phyloP scores from a whole-genome alignment of 2,113 vertebrate species.

The Narcine bancroftii region DNA sequence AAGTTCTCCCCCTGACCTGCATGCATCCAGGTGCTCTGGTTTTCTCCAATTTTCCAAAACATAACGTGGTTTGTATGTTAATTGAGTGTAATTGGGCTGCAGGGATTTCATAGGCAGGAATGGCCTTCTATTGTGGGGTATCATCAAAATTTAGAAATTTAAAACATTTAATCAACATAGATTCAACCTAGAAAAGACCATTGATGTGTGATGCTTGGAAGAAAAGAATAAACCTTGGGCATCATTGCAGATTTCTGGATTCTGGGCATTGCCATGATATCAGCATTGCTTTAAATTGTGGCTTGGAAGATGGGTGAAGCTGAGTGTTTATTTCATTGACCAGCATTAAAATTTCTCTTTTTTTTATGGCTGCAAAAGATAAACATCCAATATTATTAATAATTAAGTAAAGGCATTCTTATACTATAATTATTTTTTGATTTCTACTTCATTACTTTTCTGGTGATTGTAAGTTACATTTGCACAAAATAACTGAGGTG shows the following conservation, averaged over 20 bases:
- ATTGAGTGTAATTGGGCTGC: no score
- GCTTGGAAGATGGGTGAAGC: not conserved
- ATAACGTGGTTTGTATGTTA: no score
- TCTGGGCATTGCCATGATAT: not conserved
- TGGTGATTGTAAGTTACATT: not conserved
- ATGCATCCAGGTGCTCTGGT: not conserved
- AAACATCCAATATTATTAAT: not conserved
- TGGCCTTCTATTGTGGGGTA: no score
- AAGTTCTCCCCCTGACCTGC: no score
- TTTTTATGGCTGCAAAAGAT: not conserved
- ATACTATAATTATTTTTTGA: not conserved
- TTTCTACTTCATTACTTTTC: not conserved
- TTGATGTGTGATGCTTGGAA: not conserved
- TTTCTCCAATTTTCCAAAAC: not conserved
- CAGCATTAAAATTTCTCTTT: not conserved
- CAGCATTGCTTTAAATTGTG: not conserved
- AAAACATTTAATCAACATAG: not conserved
- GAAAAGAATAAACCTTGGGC: not conserved
- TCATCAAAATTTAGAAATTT: no score
- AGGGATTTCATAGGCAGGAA: no score
- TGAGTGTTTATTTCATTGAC: not conserved
- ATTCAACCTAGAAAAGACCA: not conserved
- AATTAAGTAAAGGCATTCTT: not conserved
- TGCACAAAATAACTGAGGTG: not conserved
- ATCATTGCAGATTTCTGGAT: not conserved